A percentile compares a stretch with the other conserved stretches of the same genome.
Conservation (phyloP, 2,113 vertebrate species). For the Monopterus albus region DNA sequence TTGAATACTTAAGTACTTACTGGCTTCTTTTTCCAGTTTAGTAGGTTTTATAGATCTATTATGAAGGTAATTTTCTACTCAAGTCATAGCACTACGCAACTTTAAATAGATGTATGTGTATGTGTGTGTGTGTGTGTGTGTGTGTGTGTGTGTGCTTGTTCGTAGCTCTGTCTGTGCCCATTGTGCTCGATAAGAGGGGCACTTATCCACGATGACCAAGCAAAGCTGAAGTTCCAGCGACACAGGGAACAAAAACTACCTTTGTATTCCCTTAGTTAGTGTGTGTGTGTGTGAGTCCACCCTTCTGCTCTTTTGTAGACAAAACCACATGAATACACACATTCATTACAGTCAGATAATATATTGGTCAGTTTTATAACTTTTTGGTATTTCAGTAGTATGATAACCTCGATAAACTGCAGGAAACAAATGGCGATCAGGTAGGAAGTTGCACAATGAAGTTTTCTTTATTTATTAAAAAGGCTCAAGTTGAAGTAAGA, state of each 20-base stretch:
- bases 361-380: slow-evolving; percentile 44
- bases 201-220: slow-evolving; percentile 78
- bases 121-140: slow-evolving; percentile 18
- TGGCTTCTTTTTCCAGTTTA: neutral
- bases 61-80: neutral
- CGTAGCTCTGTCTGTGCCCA: slow-evolving; percentile 32
- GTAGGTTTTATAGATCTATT: neutral
- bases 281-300: slow-evolving; percentile 40
- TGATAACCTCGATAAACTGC: too few species aligned
- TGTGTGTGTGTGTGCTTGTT: slow-evolving; percentile 9
- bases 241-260: slow-evolving; percentile 70
- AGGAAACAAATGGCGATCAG: neutral
- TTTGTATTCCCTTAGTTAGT: slow-evolving; percentile 61
- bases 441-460: neutral
- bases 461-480: neutral
- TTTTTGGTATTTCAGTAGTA: slow-evolving; percentile 14
- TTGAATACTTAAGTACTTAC: neutral
- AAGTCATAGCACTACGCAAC: neutral
- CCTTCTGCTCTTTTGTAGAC: slow-evolving; percentile 48
- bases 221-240: slow-evolving; percentile 67
- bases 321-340: slow-evolving; percentile 61
- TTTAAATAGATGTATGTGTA: neutral
- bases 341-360: slow-evolving; percentile 58
- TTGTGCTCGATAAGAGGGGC: slow-evolving; percentile 72
- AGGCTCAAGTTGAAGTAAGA: too few species aligned